A percentile compares a stretch with the other conserved stretches of the same genome.
phyloP scores from a whole-genome alignment of 2,797 vertebrate genomes.

The Rhabdomys pumilio region DNA sequence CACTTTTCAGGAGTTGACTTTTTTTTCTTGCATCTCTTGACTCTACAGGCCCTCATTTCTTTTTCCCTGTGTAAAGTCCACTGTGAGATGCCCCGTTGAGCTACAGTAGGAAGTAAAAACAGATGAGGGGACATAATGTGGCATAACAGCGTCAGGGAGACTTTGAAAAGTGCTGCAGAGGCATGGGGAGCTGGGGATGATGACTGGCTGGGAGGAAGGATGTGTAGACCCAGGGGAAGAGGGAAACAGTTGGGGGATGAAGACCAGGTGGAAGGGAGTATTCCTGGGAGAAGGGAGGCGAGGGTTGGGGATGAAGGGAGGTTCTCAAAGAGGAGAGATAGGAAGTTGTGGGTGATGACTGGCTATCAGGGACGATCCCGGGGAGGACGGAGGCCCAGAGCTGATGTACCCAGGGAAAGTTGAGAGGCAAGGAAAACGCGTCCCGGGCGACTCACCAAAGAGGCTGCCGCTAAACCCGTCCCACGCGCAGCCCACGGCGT shows the following conservation, averaged over 20 bases:
- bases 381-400: not conserved
- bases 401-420: constrained; percentile 19
- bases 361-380: too few species aligned
- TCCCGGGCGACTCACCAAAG: constrained; percentile 92
- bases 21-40: not conserved
- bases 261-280: too few species aligned
- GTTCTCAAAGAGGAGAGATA: not conserved
- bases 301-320: not conserved
- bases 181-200: not conserved
- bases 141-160: not conserved
- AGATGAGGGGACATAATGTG: not conserved
- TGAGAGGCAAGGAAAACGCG: not conserved
- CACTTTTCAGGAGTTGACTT: constrained; percentile 11
- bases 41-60: not conserved
- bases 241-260: not conserved
- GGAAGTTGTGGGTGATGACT: not conserved
- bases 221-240: not conserved
- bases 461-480: constrained; percentile 97
- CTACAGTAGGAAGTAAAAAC: not conserved
- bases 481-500: constrained; percentile 93
- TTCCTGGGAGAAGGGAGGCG: too few species aligned
- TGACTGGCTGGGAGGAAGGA: not conserved
- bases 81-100: not conserved
- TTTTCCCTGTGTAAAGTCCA: not conserved
- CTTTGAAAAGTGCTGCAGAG: not conserved